These are phyloP conservation scores for Prionailurus bengalensis DNA, from an alignment of 2,113 vertebrate genomes.

Conservation along the genomic window DNA sequence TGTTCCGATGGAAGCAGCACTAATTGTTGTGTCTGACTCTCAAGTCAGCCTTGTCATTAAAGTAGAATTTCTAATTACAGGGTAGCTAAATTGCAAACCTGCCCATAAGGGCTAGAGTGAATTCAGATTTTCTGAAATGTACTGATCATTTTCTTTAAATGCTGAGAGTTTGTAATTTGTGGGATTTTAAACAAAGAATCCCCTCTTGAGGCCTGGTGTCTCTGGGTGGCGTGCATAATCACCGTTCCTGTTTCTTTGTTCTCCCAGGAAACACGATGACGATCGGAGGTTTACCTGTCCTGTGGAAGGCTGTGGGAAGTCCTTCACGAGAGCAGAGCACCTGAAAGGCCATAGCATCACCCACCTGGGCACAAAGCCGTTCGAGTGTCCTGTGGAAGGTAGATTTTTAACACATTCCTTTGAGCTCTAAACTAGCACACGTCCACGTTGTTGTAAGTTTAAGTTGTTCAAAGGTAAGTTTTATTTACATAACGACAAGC, in stretches of 20 bases:
- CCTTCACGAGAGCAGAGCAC: constrained; percentile 98
- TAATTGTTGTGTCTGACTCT: not conserved
- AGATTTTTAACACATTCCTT: constrained; percentile 35
- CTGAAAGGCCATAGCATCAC: constrained; percentile 99
- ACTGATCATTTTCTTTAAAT: not conserved
- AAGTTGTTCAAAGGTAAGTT: not conserved
- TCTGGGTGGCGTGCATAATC: not conserved
- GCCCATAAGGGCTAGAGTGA: not conserved
- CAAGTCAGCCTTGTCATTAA: not conserved
- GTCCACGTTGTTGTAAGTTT: not conserved
- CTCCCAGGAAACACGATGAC: constrained; percentile 95
- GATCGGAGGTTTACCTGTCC: constrained; percentile 96
- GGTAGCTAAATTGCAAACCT: not conserved
- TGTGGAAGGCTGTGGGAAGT: constrained; percentile 98
- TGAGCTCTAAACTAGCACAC: not conserved
- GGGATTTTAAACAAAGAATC: not conserved
- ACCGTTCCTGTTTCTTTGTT: not conserved
- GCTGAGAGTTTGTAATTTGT: not conserved
- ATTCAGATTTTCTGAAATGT: not conserved
- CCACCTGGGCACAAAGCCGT: constrained; percentile 98
- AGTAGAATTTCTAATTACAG: constrained; percentile 11
- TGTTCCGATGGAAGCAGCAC: not conserved
- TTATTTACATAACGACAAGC: not conserved
- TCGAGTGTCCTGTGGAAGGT: constrained; percentile 98
- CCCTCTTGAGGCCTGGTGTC: not conserved